Evolutionary conservation across 1,140 invertebrate species (phyloP), one percentile per base, ranked within the genome.

Genomic region (Agrypnia vestita): DNA sequence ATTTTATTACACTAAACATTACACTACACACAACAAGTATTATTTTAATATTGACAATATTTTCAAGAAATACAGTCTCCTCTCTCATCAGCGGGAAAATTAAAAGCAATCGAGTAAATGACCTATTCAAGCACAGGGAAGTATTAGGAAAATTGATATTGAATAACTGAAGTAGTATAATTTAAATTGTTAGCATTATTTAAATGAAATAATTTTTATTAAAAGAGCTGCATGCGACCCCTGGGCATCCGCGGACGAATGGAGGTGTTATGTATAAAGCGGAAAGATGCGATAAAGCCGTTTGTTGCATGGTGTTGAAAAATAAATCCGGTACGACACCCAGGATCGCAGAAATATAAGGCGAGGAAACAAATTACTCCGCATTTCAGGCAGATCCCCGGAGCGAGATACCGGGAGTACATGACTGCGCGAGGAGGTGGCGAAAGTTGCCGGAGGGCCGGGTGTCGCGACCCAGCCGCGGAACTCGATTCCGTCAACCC

Each of bases 291-390:
- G 81, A 82, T 82, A 82, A 82, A 80, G 77, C 35, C 76, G 71
- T 75, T 74, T 55, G 77, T 82, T 67, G 76, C 53, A 56, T 59
- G 71, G 64, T 61, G 78, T 78, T 82, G 76, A 80, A 80, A 80
- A 83, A 83, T 80, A 83, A 83, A 83, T 78, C 71, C 78, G 76
- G 59, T 82, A 80, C 81, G 81, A 76, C 80, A 78, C 76, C 25
- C 47, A 49, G 80, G 80, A 79, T 79, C 67, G 72, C 80, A 76
- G 77, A 82, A 82, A 79, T 72, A 79, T 79, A 82, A 82, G 78
- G 61, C 72, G 77, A 64, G 51, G 78, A 83, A 80, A 83, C 79
- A 83, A 83, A 83, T 83, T 83, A 80, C 82, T 78, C 73, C 67
- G 80, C 71, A 74, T 74, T 79, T 73, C 77, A 51, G 59, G 69